phyloP scores from a whole-genome alignment of 2,888 invertebrate species.

The Eupeodes luniger region DNA sequence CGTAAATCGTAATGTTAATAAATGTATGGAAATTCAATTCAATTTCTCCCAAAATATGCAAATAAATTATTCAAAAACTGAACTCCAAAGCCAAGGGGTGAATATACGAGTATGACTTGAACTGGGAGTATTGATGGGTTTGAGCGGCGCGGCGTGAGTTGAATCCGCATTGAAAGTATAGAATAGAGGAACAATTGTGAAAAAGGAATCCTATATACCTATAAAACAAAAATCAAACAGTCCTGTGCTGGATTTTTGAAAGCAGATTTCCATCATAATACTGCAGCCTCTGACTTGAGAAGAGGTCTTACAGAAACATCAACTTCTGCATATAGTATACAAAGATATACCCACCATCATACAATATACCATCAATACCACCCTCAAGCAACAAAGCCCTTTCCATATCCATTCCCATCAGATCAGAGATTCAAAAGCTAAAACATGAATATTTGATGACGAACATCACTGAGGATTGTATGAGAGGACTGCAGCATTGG shows the following conservation, averaged over 20 bases:
- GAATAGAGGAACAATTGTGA: slow-evolving; percentile 1
- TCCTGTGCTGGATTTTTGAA: slow-evolving; percentile 47
- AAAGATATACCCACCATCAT: too few species aligned
- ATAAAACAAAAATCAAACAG: slow-evolving; percentile 43
- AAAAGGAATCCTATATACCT: not conserved
- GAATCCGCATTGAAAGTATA: slow-evolving; percentile 3
- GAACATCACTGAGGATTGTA: slow-evolving; percentile 29
- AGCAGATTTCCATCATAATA: slow-evolving; percentile 61
- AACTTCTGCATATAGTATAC: not conserved
- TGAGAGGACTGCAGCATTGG: too few species aligned
- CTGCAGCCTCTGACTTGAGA: slow-evolving; percentile 11
- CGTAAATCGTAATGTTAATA: slow-evolving; percentile 69
- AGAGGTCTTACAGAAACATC: slow-evolving; percentile 18
- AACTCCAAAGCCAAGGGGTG: slow-evolving; percentile 27
- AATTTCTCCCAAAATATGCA: slow-evolving; percentile 72
- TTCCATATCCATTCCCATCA: too few species aligned
- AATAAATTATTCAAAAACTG: slow-evolving; percentile 74
- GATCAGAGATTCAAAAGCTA: slow-evolving; percentile 21
- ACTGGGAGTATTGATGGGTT: not conserved
- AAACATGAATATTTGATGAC: slow-evolving; percentile 72
- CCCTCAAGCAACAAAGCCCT: not conserved
- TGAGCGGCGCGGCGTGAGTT: not conserved
- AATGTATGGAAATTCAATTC: slow-evolving; percentile 76
- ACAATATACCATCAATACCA: too few species aligned
- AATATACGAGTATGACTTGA: not conserved